phyloP scores from a whole-genome alignment of 2,113 vertebrate species.

The Lycocorax pyrrhopterus region DNA sequence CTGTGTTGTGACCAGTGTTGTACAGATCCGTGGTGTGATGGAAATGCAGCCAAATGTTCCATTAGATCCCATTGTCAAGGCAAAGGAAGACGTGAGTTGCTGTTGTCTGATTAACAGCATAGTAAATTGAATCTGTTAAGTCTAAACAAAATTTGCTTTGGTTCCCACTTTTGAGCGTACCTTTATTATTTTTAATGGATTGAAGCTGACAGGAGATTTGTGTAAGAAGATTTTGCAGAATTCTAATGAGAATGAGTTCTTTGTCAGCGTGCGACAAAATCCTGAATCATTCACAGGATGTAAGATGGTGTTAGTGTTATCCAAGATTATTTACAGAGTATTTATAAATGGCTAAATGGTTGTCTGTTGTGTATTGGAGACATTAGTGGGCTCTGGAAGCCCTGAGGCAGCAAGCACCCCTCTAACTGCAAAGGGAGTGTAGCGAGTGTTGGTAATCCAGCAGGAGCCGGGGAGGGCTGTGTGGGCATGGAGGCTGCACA shows the following conservation, averaged over 20 bases:
- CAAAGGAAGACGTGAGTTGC: neutral
- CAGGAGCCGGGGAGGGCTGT: neutral
- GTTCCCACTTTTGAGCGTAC: constrained; percentile 2
- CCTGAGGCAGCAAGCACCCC: neutral
- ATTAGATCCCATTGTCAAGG: neutral
- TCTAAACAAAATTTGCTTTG: constrained; percentile 18
- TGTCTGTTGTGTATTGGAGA: neutral
- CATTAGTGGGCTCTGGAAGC: neutral
- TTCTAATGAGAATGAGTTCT: constrained; percentile 10
- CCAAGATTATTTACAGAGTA: neutral
- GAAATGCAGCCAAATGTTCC: neutral
- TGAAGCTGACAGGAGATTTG: constrained; percentile 42
- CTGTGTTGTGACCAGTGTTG: neutral
- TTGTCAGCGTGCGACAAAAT: neutral
- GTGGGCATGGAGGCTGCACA: neutral
- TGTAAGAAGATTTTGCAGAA: constrained; percentile 35
- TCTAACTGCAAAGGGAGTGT: neutral
- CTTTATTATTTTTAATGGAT: constrained; percentile 33
- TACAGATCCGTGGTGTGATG: neutral
- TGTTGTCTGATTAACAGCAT: neutral
- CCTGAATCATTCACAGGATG: neutral
- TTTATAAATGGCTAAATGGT: neutral
- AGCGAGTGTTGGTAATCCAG: rapidly evolving
- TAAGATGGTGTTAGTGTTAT: constrained; percentile 12
- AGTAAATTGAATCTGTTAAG: neutral